Evolutionary conservation across 2,797 vertebrate species (phyloP).

Genomic region (Semotilus atromaculatus): DNA sequence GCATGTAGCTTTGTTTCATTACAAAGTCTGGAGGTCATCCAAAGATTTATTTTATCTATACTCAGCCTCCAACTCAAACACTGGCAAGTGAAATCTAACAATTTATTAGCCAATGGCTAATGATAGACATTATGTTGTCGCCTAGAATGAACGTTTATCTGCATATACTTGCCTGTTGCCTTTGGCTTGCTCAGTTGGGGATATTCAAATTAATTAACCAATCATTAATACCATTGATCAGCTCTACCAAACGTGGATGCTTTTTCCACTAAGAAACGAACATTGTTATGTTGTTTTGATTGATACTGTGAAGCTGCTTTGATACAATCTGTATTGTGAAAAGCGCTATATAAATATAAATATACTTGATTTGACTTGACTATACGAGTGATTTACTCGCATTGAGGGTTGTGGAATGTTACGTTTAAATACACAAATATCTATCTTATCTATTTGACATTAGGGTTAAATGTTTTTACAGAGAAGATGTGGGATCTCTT

Average conservation of each 20-base stretch:
- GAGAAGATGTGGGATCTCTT: neutral
- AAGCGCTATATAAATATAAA: too few relatives aligned
- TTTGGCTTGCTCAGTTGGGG: too few relatives aligned
- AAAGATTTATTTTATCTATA: neutral
- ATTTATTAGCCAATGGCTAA: neutral
- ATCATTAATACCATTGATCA: too few relatives aligned
- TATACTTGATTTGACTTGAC: too few relatives aligned
- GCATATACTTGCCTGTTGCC: too few relatives aligned
- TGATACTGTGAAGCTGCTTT: too few relatives aligned
- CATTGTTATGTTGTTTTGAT: too few relatives aligned
- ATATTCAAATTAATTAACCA: too few relatives aligned
- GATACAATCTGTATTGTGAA: too few relatives aligned
- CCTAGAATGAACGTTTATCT: neutral
- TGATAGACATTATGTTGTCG: neutral
- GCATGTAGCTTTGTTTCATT: neutral
- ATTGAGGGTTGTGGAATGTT: neutral
- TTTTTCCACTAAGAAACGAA: too few relatives aligned
- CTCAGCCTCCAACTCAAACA: neutral
- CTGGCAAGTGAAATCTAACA: neutral
- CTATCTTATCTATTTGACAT: neutral
- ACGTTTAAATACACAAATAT: neutral
- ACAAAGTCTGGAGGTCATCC: neutral
- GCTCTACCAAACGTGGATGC: too few relatives aligned
- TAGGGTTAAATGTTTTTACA: neutral
- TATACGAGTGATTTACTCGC: neutral